Percentiles rank a stretch among this genome's conserved stretches.
These are phyloP conservation scores for Lucifuga dentata DNA, from an alignment of 2,113 vertebrate species.

Conservation along the genomic window DNA sequence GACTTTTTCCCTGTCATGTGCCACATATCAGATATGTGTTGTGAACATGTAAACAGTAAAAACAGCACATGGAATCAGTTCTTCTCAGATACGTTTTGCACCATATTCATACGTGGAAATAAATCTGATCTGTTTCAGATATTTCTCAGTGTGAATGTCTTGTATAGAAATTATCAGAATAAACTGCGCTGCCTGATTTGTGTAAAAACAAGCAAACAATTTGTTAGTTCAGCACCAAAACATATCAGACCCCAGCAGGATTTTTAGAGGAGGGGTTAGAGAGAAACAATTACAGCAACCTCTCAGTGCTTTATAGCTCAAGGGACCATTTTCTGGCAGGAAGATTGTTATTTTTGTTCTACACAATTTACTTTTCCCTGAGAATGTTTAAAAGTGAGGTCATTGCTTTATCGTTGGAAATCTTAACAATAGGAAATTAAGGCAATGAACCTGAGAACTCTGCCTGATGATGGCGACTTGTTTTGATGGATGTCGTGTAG, in stretches of 20 bases:
- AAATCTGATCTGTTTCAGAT: no score
- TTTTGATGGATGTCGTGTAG: constrained; percentile 33
- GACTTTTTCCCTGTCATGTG: no score
- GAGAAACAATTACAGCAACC: constrained; percentile 25
- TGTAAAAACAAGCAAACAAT: neutral
- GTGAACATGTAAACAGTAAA: no score
- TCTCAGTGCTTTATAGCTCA: constrained; percentile 27
- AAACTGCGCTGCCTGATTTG: neutral
- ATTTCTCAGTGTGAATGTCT: no score
- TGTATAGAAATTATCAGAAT: no score
- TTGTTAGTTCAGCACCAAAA: constrained; percentile 12
- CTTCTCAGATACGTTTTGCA: no score
- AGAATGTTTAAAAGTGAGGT: constrained; percentile 31
- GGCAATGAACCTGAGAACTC: constrained; percentile 53
- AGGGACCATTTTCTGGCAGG: constrained; percentile 38
- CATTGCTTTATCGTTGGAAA: constrained; percentile 32
- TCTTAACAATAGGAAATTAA: constrained; percentile 46
- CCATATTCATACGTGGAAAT: no score
- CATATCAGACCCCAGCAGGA: constrained; percentile 30
- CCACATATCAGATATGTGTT: no score
- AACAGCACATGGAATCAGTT: no score
- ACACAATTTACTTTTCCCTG: constrained; percentile 34
- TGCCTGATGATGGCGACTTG: constrained; percentile 18
- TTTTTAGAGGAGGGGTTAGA: constrained; percentile 15
- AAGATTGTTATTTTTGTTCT: constrained; percentile 41